Percentiles rank a stretch among this genome's conserved stretches.
These are phyloP conservation scores for Stichopus horrens DNA, from an alignment of 53 echinoderm and acorn worm genomes.

Conservation along the genomic window DNA sequence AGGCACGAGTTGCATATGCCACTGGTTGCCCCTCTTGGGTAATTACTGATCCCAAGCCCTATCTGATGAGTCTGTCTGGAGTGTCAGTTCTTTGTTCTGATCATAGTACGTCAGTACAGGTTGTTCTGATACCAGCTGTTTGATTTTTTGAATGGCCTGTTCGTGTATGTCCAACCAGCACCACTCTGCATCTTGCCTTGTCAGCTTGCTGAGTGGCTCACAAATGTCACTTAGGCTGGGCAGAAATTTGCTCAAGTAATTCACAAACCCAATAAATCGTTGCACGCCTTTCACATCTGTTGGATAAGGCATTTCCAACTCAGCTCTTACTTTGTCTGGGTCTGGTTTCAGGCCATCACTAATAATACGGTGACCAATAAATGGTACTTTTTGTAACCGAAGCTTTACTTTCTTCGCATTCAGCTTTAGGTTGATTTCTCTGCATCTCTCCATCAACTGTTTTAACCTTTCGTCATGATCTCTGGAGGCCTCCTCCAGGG, in stretches of 20 bases:
- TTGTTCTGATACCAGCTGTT: not conserved
- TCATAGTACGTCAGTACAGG: not conserved
- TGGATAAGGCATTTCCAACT: not conserved
- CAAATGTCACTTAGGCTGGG: constrained; percentile 34
- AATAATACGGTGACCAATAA: constrained; percentile 60
- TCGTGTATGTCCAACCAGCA: constrained; percentile 25
- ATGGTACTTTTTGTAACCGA: constrained; percentile 36
- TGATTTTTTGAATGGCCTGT: not conserved
- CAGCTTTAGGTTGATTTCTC: constrained; percentile 50
- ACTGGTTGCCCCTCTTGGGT: no score
- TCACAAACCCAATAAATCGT: constrained; percentile 35
- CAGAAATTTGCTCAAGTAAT: constrained; percentile 30
- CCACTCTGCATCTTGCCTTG: not conserved
- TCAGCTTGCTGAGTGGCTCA: constrained; percentile 33
- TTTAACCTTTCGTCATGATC: constrained; percentile 55
- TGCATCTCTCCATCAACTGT: constrained; percentile 55
- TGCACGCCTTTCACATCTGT: not conserved
- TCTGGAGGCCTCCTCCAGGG: constrained; percentile 8
- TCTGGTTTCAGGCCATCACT: constrained; percentile 58
- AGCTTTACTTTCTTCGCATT: constrained; percentile 53
- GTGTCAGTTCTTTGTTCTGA: not conserved
- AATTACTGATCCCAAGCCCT: no score
- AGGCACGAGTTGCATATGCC: no score
- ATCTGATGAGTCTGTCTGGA: constrained; percentile 47
- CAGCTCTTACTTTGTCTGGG: constrained; percentile 53